Evolutionary conservation across 2,888 invertebrate species (phyloP).

Genomic region (Drosophila stalkeri): DNA sequence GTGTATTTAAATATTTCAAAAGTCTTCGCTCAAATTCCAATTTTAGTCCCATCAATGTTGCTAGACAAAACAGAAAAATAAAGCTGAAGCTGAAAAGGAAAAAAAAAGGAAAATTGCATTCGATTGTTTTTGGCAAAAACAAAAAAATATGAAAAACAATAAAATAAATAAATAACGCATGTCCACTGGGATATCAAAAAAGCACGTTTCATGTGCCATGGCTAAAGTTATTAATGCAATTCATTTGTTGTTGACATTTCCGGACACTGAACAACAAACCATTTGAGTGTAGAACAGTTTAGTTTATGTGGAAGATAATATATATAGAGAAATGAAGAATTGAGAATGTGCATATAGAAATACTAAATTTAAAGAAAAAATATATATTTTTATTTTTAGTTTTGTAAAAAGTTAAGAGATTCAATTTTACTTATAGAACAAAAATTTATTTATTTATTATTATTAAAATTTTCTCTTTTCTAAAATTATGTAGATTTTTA

Average conservation of each 20-base stretch:
- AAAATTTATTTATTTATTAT: no score
- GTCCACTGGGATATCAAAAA: conserved; percentile 28
- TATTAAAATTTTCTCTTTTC: no score
- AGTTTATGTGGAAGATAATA: background rate
- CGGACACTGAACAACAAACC: conserved; percentile 4
- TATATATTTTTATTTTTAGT: no score
- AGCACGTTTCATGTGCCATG: conserved; percentile 34
- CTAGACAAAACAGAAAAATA: background rate
- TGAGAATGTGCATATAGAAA: background rate
- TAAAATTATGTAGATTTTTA: no score
- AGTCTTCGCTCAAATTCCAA: conserved; percentile 31
- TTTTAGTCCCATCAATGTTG: conserved; percentile 34
- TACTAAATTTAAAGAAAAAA: background rate
- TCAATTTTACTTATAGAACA: no score
- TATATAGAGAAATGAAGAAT: background rate
- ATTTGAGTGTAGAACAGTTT: background rate
- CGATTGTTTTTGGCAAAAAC: conserved; percentile 19
- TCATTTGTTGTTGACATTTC: conserved; percentile 37
- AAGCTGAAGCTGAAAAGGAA: conserved; percentile 11
- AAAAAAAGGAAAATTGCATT: conserved; percentile 48
- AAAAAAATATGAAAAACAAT: background rate
- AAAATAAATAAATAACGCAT: background rate
- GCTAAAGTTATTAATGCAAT: conserved; percentile 37
- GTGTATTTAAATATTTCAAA: conserved; percentile 33
- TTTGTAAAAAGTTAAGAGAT: no score